phyloP scores from a whole-genome alignment of 2,113 vertebrate species.

The Procavia capensis region DNA sequence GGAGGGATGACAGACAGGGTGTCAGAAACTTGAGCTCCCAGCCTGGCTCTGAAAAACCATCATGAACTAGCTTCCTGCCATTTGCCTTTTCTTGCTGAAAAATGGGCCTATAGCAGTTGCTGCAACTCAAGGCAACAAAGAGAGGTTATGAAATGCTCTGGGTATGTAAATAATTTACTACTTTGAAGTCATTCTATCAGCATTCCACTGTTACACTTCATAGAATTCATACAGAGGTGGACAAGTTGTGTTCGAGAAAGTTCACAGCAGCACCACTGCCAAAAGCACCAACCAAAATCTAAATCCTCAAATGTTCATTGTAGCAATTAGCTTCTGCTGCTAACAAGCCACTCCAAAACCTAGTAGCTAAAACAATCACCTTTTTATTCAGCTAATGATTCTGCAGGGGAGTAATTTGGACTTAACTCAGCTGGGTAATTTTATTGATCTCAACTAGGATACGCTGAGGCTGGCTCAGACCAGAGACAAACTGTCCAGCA shows the following conservation, averaged over 20 bases:
- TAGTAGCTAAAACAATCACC: conserved; percentile 1
- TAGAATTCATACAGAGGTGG: not conserved
- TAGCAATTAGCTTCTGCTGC: conserved; percentile 1
- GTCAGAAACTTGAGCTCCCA: conserved; percentile 27
- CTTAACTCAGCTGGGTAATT: not conserved
- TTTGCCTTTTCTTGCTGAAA: conserved; percentile 40
- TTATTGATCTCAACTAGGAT: not conserved
- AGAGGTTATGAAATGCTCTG: conserved; percentile 6
- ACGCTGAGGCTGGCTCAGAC: not conserved
- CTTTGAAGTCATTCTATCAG: not conserved
- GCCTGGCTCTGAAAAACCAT: conserved; percentile 30
- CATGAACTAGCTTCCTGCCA: not conserved
- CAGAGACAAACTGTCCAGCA: not conserved
- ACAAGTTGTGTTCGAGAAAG: not conserved
- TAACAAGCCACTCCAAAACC: not conserved
- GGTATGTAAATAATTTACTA: not conserved
- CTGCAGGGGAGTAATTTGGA: not conserved
- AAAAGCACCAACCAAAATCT: not conserved
- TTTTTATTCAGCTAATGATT: not conserved
- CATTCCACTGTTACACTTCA: conserved; percentile 9
- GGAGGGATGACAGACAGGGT: not conserved
- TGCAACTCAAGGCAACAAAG: conserved; percentile 52
- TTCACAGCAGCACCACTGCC: not conserved
- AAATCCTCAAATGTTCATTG: not conserved
- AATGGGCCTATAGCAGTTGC: conserved; percentile 23